phyloP scores from a whole-genome alignment of 2,797 vertebrate species.

The Rhynchotus rufescens region DNA sequence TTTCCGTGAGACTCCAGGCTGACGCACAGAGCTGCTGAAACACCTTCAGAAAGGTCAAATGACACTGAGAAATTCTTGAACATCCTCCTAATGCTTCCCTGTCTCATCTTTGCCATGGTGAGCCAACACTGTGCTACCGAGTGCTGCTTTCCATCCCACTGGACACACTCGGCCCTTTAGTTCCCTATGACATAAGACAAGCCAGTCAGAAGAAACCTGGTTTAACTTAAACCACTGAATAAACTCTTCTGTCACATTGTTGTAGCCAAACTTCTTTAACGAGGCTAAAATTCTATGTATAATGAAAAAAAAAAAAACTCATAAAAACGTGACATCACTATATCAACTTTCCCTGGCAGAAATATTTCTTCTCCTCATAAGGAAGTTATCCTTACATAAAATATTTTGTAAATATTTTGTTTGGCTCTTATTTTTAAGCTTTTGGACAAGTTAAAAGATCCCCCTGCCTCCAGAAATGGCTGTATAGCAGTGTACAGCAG shows the following conservation, averaged over 20 bases:
- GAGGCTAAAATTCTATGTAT: neutral
- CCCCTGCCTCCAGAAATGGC: neutral
- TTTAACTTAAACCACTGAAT: neutral
- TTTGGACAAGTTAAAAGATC: constrained; percentile 22
- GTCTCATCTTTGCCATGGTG: neutral
- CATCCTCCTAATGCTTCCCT: neutral
- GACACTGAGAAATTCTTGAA: neutral
- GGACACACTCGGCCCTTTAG: neutral
- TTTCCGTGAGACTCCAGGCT: neutral
- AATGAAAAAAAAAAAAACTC: neutral
- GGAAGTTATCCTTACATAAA: constrained; percentile 5
- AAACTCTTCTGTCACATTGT: neutral
- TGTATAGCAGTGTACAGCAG: neutral
- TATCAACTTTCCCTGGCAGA: neutral
- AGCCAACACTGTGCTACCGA: neutral
- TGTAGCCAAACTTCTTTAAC: neutral
- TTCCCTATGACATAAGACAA: neutral
- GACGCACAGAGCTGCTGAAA: neutral
- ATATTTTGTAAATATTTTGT: constrained; percentile 38
- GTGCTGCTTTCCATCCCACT: neutral
- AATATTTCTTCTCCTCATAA: constrained; percentile 47
- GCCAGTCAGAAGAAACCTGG: neutral
- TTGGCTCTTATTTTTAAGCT: constrained; percentile 25
- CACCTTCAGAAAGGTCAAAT: neutral
- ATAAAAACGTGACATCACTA: constrained; percentile 15